These are phyloP conservation scores for Eira barbara DNA, from an alignment of 2,113 vertebrate genomes.

Conservation along the genomic window DNA sequence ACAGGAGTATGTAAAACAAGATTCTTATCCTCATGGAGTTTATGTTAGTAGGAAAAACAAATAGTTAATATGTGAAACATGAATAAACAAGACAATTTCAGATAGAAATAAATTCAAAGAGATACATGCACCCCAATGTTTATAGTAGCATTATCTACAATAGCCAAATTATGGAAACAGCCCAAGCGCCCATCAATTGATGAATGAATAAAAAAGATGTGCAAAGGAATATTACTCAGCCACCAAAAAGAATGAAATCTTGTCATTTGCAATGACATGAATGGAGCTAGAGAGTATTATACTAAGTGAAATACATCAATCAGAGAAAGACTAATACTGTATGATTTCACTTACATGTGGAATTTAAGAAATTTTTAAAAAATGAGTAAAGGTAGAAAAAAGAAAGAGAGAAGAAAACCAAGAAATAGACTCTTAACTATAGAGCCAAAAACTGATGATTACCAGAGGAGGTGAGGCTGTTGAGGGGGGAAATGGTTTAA, in stretches of 20 bases:
- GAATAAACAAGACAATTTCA: background rate
- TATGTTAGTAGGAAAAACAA: background rate
- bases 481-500: background rate
- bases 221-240: background rate
- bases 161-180: background rate
- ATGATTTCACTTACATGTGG: background rate
- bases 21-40: background rate
- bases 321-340: background rate
- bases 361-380: background rate
- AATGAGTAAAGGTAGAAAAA: background rate
- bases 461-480: background rate
- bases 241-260: background rate
- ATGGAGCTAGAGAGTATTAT: background rate
- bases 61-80: background rate
- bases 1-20: background rate
- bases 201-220: background rate
- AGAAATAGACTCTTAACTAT: background rate
- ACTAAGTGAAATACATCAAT: background rate
- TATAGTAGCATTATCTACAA: background rate
- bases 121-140: background rate
- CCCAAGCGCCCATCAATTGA: background rate
- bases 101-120: background rate
- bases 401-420: background rate
- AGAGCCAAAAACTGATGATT: background rate
- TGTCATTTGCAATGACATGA: background rate